Percentiles rank a stretch among this genome's conserved stretches.
Evolutionary conservation across 2,113 vertebrate genomes (phyloP).

Genomic region (Sinosuthora webbiana): DNA sequence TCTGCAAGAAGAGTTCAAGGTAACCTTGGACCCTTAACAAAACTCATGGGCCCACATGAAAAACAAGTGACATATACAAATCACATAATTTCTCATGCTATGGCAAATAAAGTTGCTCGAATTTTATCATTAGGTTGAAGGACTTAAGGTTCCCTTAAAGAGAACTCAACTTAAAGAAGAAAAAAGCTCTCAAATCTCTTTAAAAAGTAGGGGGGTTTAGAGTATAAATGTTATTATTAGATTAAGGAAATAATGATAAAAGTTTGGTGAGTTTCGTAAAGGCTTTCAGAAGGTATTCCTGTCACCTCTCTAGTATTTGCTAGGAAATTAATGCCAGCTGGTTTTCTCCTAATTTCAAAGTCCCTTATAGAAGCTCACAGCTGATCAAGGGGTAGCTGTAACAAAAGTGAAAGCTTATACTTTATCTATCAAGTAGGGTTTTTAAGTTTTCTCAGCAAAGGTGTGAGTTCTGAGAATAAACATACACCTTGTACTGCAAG

Average conservation of each 20-base stretch:
- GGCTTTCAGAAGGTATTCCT: not conserved
- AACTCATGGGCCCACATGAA: not conserved
- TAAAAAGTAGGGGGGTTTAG: not conserved
- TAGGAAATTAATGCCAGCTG: not conserved
- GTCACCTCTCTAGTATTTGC: not conserved
- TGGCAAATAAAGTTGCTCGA: not conserved
- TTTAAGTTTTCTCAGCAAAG: not conserved
- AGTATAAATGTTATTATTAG: not conserved
- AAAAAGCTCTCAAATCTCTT: not conserved
- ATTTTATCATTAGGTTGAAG: not conserved
- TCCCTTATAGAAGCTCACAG: not conserved
- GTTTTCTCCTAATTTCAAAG: not conserved
- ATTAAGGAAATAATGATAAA: not conserved
- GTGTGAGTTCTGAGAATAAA: not conserved
- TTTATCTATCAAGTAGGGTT: not conserved
- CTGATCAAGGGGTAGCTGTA: not conserved
- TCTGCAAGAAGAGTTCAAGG: not conserved
- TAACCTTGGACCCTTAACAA: not conserved
- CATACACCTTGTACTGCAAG: not conserved
- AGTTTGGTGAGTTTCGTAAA: not conserved
- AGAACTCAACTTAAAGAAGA: not conserved
- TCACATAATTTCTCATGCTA: not conserved
- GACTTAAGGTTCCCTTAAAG: not conserved
- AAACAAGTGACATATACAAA: not conserved
- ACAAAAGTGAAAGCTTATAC: not conserved